A percentile compares a stretch with the other conserved stretches of the same genome.
These are phyloP conservation scores for Scelioninae gen. 1 DNA, from an alignment of 2,888 invertebrate genomes.

Conservation along the genomic window DNA sequence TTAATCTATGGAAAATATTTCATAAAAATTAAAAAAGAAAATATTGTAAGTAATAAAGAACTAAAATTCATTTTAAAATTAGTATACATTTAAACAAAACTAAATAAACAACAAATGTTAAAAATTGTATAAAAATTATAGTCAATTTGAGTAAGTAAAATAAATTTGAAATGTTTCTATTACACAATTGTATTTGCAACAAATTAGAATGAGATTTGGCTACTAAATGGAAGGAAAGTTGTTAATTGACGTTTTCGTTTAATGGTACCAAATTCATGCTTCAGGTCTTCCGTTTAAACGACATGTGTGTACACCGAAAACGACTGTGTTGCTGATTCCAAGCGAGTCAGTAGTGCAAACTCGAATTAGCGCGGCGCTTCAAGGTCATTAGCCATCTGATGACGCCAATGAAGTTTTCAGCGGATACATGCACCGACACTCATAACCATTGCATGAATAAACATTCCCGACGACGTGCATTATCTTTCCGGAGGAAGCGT, in stretches of 20 bases:
- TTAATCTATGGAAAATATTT: too few relatives aligned
- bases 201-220: background rate
- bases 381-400: slow-evolving; percentile 64
- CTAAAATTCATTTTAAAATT: background rate
- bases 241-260: slow-evolving; percentile 21
- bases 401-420: slow-evolving; percentile 55
- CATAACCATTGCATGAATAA: slow-evolving; percentile 60
- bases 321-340: slow-evolving; percentile 14
- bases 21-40: too few relatives aligned
- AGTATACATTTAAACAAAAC: background rate
- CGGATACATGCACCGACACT: slow-evolving; percentile 20
- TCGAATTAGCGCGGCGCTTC: slow-evolving; percentile 56
- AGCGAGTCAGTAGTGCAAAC: slow-evolving; percentile 55
- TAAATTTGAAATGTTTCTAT: too few relatives aligned
- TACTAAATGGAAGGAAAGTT: slow-evolving; percentile 11
- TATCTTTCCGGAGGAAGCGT: slow-evolving; percentile 50
- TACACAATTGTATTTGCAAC: too few relatives aligned
- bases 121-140: too few relatives aligned
- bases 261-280: slow-evolving; percentile 32
- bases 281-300: slow-evolving; percentile 22
- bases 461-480: slow-evolving; percentile 36
- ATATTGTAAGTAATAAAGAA: background rate
- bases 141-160: too few relatives aligned
- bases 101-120: too few relatives aligned
- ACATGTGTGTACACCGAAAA: slow-evolving; percentile 4